Conservation (phyloP, 2,797 vertebrate genomes). For the Lophius americanus region DNA sequence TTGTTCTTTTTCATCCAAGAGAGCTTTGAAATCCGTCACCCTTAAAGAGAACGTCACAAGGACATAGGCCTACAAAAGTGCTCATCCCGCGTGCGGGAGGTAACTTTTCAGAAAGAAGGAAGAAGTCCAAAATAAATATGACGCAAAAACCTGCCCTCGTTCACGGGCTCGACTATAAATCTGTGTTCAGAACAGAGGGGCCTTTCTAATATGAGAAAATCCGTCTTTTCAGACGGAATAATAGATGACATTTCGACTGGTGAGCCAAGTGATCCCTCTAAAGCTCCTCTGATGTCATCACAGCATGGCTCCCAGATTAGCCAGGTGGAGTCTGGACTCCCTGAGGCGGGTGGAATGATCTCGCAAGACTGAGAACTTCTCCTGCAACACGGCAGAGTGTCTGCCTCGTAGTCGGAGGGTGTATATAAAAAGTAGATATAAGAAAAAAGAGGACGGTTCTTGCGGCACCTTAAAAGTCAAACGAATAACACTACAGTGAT, state of each 20-base stretch:
- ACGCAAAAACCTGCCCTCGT: slow-evolving; percentile 12
- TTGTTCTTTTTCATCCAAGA: slow-evolving; percentile 31
- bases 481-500: slow-evolving; percentile 9
- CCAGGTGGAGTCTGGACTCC: slow-evolving; percentile 63
- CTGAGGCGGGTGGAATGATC: slow-evolving; percentile 54
- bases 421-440: slow-evolving; percentile 3
- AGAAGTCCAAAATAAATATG: slow-evolving; percentile 14
- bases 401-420: neutral
- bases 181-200: slow-evolving; percentile 11
- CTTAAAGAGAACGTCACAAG: slow-evolving; percentile 59
- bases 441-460: slow-evolving; percentile 17
- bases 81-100: slow-evolving; percentile 67
- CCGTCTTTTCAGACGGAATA: slow-evolving; percentile 2
- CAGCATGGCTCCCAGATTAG: slow-evolving; percentile 46
- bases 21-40: slow-evolving; percentile 38
- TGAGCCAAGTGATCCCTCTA: slow-evolving; percentile 37
- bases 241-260: slow-evolving; percentile 12
- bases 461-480: slow-evolving; percentile 37
- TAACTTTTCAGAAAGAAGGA: slow-evolving; percentile 50
- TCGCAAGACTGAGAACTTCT: slow-evolving; percentile 37
- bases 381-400: slow-evolving; percentile 33
- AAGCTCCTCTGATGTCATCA: slow-evolving; percentile 31
- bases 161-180: neutral
- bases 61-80: slow-evolving; percentile 60
- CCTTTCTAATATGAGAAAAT: slow-evolving; percentile 7